phyloP scores from a whole-genome alignment of 1,140 invertebrate genomes.

The Drosophila nikananu region DNA sequence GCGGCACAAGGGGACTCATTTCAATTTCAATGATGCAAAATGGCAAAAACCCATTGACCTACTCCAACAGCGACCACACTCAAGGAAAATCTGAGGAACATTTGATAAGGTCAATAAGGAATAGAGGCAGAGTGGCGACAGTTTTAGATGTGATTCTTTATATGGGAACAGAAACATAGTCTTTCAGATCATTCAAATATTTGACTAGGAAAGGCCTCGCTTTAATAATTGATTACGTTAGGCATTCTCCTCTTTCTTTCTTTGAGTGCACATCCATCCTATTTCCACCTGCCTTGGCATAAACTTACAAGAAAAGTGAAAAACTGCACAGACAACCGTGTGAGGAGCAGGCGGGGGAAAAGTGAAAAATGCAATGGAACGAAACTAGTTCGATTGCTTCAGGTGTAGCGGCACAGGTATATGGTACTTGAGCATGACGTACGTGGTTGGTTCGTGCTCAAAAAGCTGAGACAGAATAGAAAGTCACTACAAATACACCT shows the following conservation, averaged over 20 bases:
- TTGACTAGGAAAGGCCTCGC: too few relatives aligned
- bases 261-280: constrained; percentile 14
- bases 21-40: constrained; percentile 64
- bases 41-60: constrained; percentile 65
- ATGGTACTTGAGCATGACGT: constrained; percentile 65
- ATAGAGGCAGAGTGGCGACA: neutral
- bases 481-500: constrained; percentile 61
- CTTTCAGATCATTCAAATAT: neutral
- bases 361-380: constrained; percentile 39
- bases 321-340: constrained; percentile 34
- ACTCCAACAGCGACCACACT: constrained; percentile 33
- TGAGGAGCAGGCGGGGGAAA: neutral
- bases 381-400: constrained; percentile 64
- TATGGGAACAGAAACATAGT: neutral
- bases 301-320: constrained; percentile 60
- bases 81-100: neutral
- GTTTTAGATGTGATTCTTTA: neutral
- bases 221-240: too few relatives aligned
- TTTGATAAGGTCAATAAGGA: neutral
- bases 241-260: neutral
- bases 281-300: constrained; percentile 29
- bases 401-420: constrained; percentile 28
- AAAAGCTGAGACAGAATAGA: constrained; percentile 48
- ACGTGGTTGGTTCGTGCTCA: constrained; percentile 63
- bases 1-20: constrained; percentile 40